Evolutionary conservation across 2,797 vertebrate species (phyloP), one percentile per base, ranked within the genome.

Genomic region (Neostethus bicornis): DNA sequence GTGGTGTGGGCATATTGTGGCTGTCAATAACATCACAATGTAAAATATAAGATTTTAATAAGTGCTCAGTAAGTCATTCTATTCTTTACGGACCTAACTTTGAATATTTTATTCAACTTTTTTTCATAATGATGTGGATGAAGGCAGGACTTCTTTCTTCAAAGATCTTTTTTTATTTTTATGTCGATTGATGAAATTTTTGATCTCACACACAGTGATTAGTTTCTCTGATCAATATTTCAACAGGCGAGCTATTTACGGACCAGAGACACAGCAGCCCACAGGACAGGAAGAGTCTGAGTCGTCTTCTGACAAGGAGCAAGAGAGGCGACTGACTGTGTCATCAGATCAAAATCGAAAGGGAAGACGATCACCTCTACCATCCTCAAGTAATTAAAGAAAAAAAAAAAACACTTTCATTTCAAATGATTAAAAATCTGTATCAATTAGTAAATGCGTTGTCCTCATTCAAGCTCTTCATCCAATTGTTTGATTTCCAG

Each of bases 211-310:
- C 11, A 23, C 26, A n/a, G 12, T 4, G 1, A 7, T 2, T 4
- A 46, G 19, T 21, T 28, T 5, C 20, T 54, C 21, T 25, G 12
- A 39, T n/a, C 34, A n/a, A 1, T 35, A 11, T 13, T 42, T 12
- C 29, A 54, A 16, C 60, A 92, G 91, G 71, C 71, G 68, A 69
- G 88, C 87, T 3, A 17, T 90, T 25, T 77, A 86, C 0, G 83
- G 57, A 0, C 75, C 82, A 13, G 87, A 85, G 17, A 56, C 13
- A 5, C 42, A 35, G 0, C 71, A 65, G 61, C 60, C 61, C 51
- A 82, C 81, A 64, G 89, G 85, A 52, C 89, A 84, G 55, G 90
- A 92, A 25, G 89, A 89, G 44, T 85, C 87, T 0, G 89, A 88
- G 29, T 46, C 85, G 17, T 24, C 58, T 7, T 58, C 46, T 38